Percentiles rank a stretch among this genome's conserved stretches.
Evolutionary conservation across 2,113 vertebrate species (phyloP).

Genomic region (Dromaius novaehollandiae): DNA sequence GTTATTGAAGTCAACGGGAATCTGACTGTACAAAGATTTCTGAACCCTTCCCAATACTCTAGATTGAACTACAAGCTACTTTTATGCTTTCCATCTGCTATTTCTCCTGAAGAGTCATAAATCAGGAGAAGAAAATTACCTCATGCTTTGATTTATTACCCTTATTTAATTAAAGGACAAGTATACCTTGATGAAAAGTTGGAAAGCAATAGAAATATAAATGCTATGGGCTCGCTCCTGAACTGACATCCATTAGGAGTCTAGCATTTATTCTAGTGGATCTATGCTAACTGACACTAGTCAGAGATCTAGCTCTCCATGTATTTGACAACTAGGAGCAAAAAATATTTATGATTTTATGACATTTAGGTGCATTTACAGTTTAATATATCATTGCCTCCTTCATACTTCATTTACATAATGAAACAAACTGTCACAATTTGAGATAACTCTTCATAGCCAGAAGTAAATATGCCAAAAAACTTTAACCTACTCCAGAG

Average conservation of each 20-base stretch:
- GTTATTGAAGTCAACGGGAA: not conserved
- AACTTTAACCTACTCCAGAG: not conserved
- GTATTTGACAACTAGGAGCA: not conserved
- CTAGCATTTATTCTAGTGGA: not conserved
- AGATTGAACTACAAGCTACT: not conserved
- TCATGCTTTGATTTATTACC: not conserved
- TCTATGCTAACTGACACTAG: not conserved
- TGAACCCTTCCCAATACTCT: not conserved
- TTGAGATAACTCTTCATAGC: not conserved
- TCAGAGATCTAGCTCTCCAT: not conserved
- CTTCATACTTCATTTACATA: constrained; percentile 5
- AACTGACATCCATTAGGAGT: not conserved
- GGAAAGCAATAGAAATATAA: not conserved
- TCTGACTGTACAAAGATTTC: not conserved
- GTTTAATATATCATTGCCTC: not conserved
- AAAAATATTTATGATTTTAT: not conserved
- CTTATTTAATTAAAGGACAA: not conserved
- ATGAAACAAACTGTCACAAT: not conserved
- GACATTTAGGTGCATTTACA: not conserved
- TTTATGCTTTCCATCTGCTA: not conserved
- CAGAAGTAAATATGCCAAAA: not conserved
- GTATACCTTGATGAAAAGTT: not conserved
- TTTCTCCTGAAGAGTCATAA: not conserved
- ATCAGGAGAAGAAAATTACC: not conserved
- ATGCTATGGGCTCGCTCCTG: not conserved